Base-by-base conservation (phyloP, 2,888 invertebrate genomes). In the Cyclophora albipunctata region DNA sequence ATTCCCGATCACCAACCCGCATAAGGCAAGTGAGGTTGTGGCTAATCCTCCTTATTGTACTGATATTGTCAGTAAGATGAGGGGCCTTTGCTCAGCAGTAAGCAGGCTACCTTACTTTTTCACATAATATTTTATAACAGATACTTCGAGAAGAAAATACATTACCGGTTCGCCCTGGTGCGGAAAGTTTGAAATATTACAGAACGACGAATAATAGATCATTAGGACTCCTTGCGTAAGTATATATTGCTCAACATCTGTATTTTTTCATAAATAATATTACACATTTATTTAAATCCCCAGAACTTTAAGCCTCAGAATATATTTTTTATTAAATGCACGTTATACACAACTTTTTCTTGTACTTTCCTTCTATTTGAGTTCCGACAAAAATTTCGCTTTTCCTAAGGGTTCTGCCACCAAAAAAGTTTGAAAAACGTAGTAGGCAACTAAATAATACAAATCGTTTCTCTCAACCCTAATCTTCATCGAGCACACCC, bases 111-210 rank as follows among this genome's bases (percentile, higher is more conserved):
- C 20, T 20, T 20, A 20, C 20, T 20, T 20, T 20, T 20, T 20
- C 2, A 20, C 20, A 20, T 20, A 20, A 20, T 20, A 20, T 20
- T 20, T 20, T 20, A 20, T 47, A 58, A 48, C 51, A 81, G 81
- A 52, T 82, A 33, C 61, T 79, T 7, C 67, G 81, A 7, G 67
- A 69, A 46, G 81, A 82, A 59, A 76, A 80, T 50, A 59, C 58
- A 54, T 45, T 69, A 52, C 81, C 81, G 2, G 46, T 66, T 5
- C 68, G 82, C 2, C 67, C 71, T 2, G 81, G 80, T 7, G 75
- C 81, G 34, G 46, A 60, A 33, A 69, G 75, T 1, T 57, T 81
- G 5, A 66, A 68, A 37, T 67, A 80, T 54, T 81, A 73, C 49
- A 69, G 81, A 52, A 66, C 69, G 40, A 50, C 20, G 20, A 20